Base-by-base conservation (phyloP, 2,888 invertebrate species). In the Mesorhabditis belari region DNA sequence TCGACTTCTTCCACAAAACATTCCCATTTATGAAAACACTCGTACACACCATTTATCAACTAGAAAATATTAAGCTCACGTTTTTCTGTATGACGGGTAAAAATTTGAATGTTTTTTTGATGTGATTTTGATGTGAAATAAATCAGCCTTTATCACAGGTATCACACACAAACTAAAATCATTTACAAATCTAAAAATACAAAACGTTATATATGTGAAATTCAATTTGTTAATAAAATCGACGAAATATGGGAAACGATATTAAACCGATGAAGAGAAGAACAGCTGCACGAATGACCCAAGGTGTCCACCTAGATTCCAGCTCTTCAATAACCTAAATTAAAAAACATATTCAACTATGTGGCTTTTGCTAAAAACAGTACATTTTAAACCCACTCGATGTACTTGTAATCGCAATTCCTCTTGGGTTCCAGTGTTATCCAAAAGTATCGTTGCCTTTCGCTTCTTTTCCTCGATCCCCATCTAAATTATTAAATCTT, bases 361-460 rank as follows among this genome's bases (percentile, higher is more conserved):
- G 29, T 17, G 19, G 57, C 5, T 4, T 26, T 4, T 3, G 55
- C 9, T 19, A 55, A 27, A 26, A 24, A 4, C 3, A 24, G 21
- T 5, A 53, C 4, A 53, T 4, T 5, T 53, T 4, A 9, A n/a
- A 17, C 21, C 26, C 5, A 56, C 19, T 19, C 28, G 29, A 28
- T 5, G 9, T 35, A 17, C 35, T 35, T 23, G 35, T 25, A 63
- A 59, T 24, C 64, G 63, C 29, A 73, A 50, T 51, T 73, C 66
- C 29, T 71, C 73, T 2, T 64, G 60, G 51, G 61, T 63, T 29
- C 74, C 75, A 44, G 76, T 75, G 62, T 79, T 79, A 57, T 76
- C 74, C 50, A 79, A 62, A 26, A 75, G 65, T 49, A 69, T 71
- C 5, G 66, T 69, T 3, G 75, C 79, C 6, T 67, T 60, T 35